Conservation (phyloP, 2,888 invertebrate species). For the Panopea generosa region DNA sequence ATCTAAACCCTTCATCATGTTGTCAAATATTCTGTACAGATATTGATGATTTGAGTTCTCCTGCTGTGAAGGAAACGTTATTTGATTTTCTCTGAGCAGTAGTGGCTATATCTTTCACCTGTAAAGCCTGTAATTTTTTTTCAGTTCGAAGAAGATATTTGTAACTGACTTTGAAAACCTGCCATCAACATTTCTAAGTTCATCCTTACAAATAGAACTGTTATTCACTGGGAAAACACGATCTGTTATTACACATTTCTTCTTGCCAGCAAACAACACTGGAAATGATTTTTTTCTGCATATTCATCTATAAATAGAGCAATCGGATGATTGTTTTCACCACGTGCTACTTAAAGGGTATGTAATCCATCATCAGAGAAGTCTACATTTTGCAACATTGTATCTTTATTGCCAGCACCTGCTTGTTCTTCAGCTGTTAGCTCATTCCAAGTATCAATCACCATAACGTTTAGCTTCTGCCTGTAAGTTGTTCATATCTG, state of each 20-base stretch:
- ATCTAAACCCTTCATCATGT: constrained; percentile 47
- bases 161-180: constrained; percentile 27
- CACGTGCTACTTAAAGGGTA: constrained; percentile 46
- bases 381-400: constrained; percentile 40
- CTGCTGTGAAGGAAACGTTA: constrained; percentile 21
- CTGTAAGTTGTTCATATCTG: neutral
- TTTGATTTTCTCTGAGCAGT: constrained; percentile 36
- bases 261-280: constrained; percentile 22
- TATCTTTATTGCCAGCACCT: constrained; percentile 39
- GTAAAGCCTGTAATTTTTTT: constrained; percentile 33
- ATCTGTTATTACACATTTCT: constrained; percentile 6
- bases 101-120: constrained; percentile 24
- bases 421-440: constrained; percentile 25
- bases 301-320: constrained; percentile 25
- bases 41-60: constrained; percentile 13
- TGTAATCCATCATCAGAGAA: constrained; percentile 51
- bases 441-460: constrained; percentile 40
- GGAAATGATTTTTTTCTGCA: constrained; percentile 35
- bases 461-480: neutral
- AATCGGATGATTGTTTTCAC: constrained; percentile 31
- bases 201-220: constrained; percentile 21
- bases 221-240: constrained; percentile 11
- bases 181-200: constrained; percentile 25
- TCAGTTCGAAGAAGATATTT: constrained; percentile 38
- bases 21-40: constrained; percentile 15